Evolutionary conservation across 1,140 invertebrate genomes (phyloP), one percentile per base, ranked within the genome.

Genomic region (Lepidurus packardi): DNA sequence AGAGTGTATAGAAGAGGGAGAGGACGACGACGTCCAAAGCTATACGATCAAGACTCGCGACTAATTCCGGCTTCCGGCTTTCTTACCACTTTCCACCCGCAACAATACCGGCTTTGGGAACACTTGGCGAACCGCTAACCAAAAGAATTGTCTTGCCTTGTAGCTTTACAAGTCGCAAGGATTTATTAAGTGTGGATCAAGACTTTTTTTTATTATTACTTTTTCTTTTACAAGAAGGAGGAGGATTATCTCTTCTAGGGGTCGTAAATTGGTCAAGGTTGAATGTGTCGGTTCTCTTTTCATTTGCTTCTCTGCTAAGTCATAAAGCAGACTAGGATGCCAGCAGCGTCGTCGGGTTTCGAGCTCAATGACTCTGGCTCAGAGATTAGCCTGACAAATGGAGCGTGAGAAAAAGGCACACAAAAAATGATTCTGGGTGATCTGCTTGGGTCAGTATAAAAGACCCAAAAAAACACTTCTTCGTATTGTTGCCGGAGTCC

Each of bases 311-410:
- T 13, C 21, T 7, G 9, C 21, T 21, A 65, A 65, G 53, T 65
- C 53, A 65, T 65, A 65, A 65, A 65, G 53, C 53, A 65, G 53
- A 65, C 53, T 65, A 7, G 53, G 53, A 13, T 65, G 53, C 21
- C 53, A 65, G 53, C 21, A 65, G n/a, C 53, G 21, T 65, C 53
- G 16, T 65, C 21, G 53, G 53, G 9, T 21, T n/a, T 65, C 16
- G 53, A 65, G 53, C 53, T 65, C 53, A 65, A 65, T 65, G 53
- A 65, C 53, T 65, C 9, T n/a, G 53, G 53, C 53, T 65, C 21
- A 65, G 53, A 65, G 53, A 65, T 65, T 65, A 65, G 53, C 53
- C 53, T 65, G 53, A 65, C 53, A 65, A 65, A 65, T 65, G 53
- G 53, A 65, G 53, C 53, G 53, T 65, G 53, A 65, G 8, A 65